Evolutionary conservation across 2,888 invertebrate species (phyloP).

Genomic region (Lacanobia wlatinum): DNA sequence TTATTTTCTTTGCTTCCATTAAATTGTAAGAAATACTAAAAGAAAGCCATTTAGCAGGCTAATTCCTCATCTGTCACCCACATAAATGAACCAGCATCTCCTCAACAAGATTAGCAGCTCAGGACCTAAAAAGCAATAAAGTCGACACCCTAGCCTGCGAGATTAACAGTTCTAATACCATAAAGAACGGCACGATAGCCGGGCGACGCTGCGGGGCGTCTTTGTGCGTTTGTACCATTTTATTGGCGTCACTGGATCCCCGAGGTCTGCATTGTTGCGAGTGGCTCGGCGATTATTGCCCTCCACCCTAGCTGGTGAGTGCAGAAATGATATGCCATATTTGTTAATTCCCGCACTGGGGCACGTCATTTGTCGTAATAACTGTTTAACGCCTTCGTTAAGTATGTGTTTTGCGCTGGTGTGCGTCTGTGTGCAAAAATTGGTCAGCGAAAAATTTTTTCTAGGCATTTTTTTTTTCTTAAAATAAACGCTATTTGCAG

Average conservation of each 20-base stretch:
- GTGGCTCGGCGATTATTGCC: constrained; percentile 70
- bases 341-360: constrained; percentile 75
- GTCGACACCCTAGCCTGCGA: constrained; percentile 76
- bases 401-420: constrained; percentile 27
- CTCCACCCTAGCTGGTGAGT: constrained; percentile 66
- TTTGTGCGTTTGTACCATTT: constrained; percentile 75
- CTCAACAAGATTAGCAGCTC: constrained; percentile 61
- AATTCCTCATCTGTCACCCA: neutral
- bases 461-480: too few relatives aligned
- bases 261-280: constrained; percentile 75
- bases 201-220: constrained; percentile 75
- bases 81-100: constrained; percentile 29
- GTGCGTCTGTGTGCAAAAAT: neutral
- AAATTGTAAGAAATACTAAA: neutral
- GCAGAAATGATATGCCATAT: constrained; percentile 77
- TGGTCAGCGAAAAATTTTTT: neutral
- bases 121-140: constrained; percentile 80
- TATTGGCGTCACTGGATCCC: constrained; percentile 84
- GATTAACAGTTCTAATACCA: constrained; percentile 83
- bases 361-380: constrained; percentile 67
- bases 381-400: constrained; percentile 53
- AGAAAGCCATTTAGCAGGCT: neutral
- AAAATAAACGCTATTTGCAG: too few relatives aligned
- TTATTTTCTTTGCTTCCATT: neutral
- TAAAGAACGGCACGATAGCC: constrained; percentile 73